phyloP scores from a whole-genome alignment of 2,888 invertebrate genomes.

The Caenorhabditis angaria region DNA sequence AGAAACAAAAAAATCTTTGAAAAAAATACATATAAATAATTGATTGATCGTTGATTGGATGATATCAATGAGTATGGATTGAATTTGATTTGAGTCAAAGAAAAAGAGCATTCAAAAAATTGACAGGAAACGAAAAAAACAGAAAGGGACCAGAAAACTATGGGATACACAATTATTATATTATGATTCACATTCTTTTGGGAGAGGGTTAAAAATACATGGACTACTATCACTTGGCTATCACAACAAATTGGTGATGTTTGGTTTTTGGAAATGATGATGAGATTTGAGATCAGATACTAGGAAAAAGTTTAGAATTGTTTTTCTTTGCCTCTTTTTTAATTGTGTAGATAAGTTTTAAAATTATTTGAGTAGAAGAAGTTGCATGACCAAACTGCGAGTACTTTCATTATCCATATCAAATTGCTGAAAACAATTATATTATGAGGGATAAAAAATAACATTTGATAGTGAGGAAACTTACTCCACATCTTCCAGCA shows the following conservation, averaged over 20 bases:
- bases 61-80: background rate
- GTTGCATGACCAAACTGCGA: constrained; percentile 12
- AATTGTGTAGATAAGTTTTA: too few species aligned
- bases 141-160: constrained; percentile 1
- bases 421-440: constrained; percentile 7
- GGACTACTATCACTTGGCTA: background rate
- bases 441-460: background rate
- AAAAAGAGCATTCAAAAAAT: background rate
- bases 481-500: constrained; percentile 26
- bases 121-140: too few species aligned
- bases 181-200: too few species aligned
- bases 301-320: too few species aligned
- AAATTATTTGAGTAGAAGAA: constrained; percentile 9
- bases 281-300: constrained; percentile 16
- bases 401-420: constrained; percentile 16
- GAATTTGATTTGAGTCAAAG: background rate
- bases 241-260: background rate
- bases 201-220: background rate
- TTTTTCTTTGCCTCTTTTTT: too few species aligned
- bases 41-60: background rate
- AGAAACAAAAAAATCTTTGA: background rate
- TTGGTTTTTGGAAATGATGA: background rate
- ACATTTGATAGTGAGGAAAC: background rate
- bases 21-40: background rate
- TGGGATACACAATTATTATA: background rate